These are phyloP conservation scores for Danio albolineatus DNA, from an alignment of 2,797 vertebrate genomes.

Conservation along the genomic window DNA sequence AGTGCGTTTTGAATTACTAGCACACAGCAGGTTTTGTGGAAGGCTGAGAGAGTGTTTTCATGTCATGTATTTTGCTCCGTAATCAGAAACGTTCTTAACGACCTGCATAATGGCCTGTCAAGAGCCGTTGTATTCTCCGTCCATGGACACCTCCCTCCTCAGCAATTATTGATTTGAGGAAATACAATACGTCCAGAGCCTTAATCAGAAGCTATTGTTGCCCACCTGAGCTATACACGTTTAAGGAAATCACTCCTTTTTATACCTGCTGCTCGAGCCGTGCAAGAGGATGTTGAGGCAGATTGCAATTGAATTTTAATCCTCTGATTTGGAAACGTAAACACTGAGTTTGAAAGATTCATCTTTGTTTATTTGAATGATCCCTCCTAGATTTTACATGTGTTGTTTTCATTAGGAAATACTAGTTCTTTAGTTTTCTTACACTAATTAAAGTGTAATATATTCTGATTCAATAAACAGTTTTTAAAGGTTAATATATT, in stretches of 20 bases:
- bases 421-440: too few relatives aligned
- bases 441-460: too few relatives aligned
- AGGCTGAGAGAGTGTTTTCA: conserved; percentile 52
- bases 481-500: too few relatives aligned
- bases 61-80: conserved; percentile 62
- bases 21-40: conserved; percentile 46
- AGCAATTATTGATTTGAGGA: conserved; percentile 28
- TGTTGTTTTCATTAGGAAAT: too few relatives aligned
- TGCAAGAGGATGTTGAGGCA: not conserved
- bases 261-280: not conserved
- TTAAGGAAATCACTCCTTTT: not conserved
- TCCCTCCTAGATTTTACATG: not conserved
- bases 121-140: conserved; percentile 24
- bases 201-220: conserved; percentile 32
- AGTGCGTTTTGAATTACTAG: conserved; percentile 61
- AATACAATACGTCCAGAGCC: not conserved
- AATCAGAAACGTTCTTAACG: conserved; percentile 67
- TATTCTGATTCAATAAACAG: too few relatives aligned
- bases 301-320: not conserved
- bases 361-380: not conserved
- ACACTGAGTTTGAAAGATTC: too few relatives aligned
- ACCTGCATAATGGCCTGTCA: conserved; percentile 59
- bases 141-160: not conserved
- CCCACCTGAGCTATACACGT: not conserved
- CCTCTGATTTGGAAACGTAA: not conserved